Conservation (phyloP, 2,888 invertebrate genomes). For the Hololepta plana region DNA sequence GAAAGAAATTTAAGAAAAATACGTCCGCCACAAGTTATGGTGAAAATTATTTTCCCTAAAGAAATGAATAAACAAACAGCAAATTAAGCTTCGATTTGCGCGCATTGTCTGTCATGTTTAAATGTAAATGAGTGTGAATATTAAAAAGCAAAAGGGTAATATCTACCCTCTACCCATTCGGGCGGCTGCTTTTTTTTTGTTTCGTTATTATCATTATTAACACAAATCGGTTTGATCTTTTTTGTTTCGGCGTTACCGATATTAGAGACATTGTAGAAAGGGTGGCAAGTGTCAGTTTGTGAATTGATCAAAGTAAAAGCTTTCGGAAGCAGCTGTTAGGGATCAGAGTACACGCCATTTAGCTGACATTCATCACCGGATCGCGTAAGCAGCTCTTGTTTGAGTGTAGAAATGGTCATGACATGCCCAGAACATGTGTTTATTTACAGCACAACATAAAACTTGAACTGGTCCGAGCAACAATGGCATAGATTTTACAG, state of each 20-base stretch:
- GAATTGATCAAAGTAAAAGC: conserved; percentile 17
- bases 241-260: conserved; percentile 4
- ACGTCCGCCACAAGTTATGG: too few relatives aligned
- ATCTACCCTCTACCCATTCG: too few relatives aligned
- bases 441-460: conserved; percentile 18
- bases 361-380: conserved; percentile 18
- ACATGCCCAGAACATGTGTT: conserved; percentile 18
- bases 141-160: conserved; percentile 1
- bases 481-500: conserved; percentile 8
- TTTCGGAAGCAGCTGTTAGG: conserved; percentile 17
- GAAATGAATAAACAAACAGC: too few relatives aligned
- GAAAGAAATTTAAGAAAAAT: too few relatives aligned
- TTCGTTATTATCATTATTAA: conserved; percentile 9
- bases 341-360: conserved; percentile 17
- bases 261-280: conserved; percentile 10
- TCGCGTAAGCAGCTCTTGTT: conserved; percentile 16
- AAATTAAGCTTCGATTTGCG: too few relatives aligned
- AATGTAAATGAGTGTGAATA: neutral
- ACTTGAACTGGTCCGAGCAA: conserved; percentile 11
- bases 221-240: conserved; percentile 7
- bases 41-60: too few relatives aligned
- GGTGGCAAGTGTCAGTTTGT: conserved; percentile 10
- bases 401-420: conserved; percentile 17
- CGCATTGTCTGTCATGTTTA: too few relatives aligned
- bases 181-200: conserved; percentile 2